phyloP scores from a whole-genome alignment of 2,888 invertebrate genomes.

The Trachelus tabidus region DNA sequence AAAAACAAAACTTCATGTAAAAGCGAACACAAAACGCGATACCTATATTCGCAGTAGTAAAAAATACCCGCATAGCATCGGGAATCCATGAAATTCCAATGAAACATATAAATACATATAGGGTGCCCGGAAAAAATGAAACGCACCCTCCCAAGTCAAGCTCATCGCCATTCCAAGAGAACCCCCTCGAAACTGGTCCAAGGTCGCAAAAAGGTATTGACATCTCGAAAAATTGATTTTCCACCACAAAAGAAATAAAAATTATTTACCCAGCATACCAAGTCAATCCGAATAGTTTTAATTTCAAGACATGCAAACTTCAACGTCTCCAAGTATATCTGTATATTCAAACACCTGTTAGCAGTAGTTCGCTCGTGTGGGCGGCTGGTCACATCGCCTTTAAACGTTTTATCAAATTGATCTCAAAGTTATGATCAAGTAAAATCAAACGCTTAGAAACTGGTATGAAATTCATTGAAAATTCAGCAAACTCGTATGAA shows the following conservation, averaged over 20 bases:
- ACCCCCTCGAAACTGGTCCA: neutral
- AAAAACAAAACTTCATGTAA: neutral
- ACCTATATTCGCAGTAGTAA: neutral
- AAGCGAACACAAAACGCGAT: neutral
- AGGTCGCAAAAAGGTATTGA: neutral
- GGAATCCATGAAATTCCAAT: neutral
- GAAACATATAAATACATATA: neutral
- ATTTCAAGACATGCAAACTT: neutral
- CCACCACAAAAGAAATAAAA: neutral
- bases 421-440: neutral
- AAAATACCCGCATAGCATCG: neutral
- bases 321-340: constrained; percentile 46
- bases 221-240: neutral
- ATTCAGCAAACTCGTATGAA: neutral
- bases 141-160: neutral
- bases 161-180: neutral
- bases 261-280: neutral
- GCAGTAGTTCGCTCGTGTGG: constrained; percentile 42
- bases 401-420: constrained; percentile 25
- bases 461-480: neutral
- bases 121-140: neutral
- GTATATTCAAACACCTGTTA: constrained; percentile 64
- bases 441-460: neutral
- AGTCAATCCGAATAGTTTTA: neutral
- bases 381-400: constrained; percentile 36